A percentile compares a stretch with the other conserved stretches of the same genome.
These are phyloP conservation scores for Muraenolepis orangiensis DNA, from an alignment of 2,797 vertebrate species.

Conservation along the genomic window DNA sequence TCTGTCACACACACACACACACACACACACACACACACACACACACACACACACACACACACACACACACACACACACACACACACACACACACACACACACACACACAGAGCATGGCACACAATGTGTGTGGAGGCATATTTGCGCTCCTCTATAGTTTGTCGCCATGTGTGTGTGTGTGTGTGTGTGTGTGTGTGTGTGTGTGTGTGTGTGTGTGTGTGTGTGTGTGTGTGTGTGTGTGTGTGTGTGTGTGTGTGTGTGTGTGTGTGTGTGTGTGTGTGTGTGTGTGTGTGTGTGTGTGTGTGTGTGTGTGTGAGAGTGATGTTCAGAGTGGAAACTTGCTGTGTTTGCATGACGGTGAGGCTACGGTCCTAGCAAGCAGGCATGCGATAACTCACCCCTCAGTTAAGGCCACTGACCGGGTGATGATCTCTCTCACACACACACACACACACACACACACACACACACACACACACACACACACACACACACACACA, in stretches of 20 bases:
- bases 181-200: slow-evolving; percentile 2
- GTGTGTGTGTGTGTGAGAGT: slow-evolving; percentile 17
- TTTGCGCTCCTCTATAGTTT: background rate
- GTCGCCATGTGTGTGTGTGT: background rate
- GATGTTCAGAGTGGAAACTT: background rate
- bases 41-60: background rate
- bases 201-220: slow-evolving; percentile 6
- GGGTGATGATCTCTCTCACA: background rate
- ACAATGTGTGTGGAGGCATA: background rate
- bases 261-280: background rate
- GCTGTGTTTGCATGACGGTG: background rate
- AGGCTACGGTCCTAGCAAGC: background rate
- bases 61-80: background rate
- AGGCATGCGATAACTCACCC: background rate
- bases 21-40: background rate
- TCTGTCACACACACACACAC: background rate
- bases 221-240: slow-evolving; percentile 14
- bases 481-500: no score
- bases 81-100: background rate
- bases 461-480: background rate
- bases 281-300: slow-evolving; percentile 19
- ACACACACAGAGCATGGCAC: background rate
- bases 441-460: background rate
- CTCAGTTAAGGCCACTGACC: background rate
- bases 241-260: background rate